Evolutionary conservation across 2,797 vertebrate species (phyloP), one percentile per base, ranked within the genome.

Genomic region (Botia kubotai): DNA sequence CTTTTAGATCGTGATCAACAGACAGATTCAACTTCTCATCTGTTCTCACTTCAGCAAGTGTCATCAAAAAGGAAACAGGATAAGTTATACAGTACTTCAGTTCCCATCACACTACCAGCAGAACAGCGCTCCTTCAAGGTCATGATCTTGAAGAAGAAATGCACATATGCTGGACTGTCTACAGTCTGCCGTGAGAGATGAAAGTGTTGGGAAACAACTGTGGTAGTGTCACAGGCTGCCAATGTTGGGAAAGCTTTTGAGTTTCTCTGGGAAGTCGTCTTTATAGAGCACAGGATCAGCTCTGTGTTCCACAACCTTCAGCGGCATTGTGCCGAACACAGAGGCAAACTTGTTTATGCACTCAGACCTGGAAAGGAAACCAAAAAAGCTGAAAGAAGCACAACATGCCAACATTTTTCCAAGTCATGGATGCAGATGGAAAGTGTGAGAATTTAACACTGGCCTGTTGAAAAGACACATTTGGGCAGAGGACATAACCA

Each of bases 281-380:
- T 99, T 99, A 87, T 99, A 99, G 60, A 99, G 94, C 67, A 99
- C 98, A 0, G 98, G 97, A 86, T 99, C 97, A 0, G 97, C 97
- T 0, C 98, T 95, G 83, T 99, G 98, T 76, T 99, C 98, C 87
- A 99, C 98, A 87, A 98, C 97, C 92, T 98, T 99, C 79, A 99
- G 94, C 12, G 97, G 98, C 98, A 99, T 99, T 0, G 97, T 98
- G 67, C 97, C 97, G 7, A 99, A 99, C 80, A 98, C 98, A 0
- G 97, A 97, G 0, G 97, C 97, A 90, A 99, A 99, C 91, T 98
- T 99, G 89, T 99, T 99, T 93, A 99, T 99, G 92, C 98, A 99
- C 92, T 99, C 98, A 0, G 97, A 99, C 87, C 98, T 99, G 79
- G 6, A 80, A 75, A 58, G 39, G 23, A 72, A 50, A 71, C 26